These are phyloP conservation scores for Ormyrus pomaceus DNA, from an alignment of 2,888 invertebrate species.

Conservation along the genomic window DNA sequence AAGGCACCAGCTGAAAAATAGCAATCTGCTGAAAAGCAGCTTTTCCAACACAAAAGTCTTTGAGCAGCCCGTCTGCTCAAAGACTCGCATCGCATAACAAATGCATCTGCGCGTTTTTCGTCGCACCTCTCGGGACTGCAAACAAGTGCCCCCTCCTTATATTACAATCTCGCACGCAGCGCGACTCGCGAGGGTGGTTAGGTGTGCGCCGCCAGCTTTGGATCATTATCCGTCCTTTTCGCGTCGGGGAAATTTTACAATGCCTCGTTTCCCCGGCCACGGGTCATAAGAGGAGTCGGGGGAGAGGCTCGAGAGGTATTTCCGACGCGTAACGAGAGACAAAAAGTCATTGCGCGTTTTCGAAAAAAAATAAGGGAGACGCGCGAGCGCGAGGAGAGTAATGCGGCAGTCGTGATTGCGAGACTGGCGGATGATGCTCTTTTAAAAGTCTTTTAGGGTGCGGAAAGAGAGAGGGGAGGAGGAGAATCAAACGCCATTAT, in stretches of 20 bases:
- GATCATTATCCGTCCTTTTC: neutral
- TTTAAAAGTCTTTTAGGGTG: neutral
- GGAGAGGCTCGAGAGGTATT: slow-evolving; percentile 33
- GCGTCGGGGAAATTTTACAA: slow-evolving; percentile 41
- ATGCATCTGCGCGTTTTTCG: neutral
- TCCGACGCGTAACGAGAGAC: slow-evolving; percentile 48
- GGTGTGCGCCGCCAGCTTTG: no score
- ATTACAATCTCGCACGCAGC: neutral
- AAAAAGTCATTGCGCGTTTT: slow-evolving; percentile 50
- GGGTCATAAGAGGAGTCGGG: slow-evolving; percentile 41
- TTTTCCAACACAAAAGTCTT: no score
- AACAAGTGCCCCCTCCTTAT: slow-evolving; percentile 24
- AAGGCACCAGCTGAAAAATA: no score
- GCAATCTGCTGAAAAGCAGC: no score
- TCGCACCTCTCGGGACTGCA: slow-evolving; percentile 28
- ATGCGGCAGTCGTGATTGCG: slow-evolving; percentile 46
- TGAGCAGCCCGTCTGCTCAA: neutral
- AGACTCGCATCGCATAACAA: slow-evolving; percentile 4
- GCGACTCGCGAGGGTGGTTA: no score
- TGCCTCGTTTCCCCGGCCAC: slow-evolving; percentile 34
- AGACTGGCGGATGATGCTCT: slow-evolving; percentile 46
- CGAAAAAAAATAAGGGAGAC: neutral
- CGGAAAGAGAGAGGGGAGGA: neutral
- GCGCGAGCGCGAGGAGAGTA: slow-evolving; percentile 5
- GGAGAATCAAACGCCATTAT: slow-evolving; percentile 53